Percentiles rank a stretch among this genome's conserved stretches.
These are phyloP conservation scores for Ormia ochracea DNA, from an alignment of 2,888 invertebrate species.

Conservation along the genomic window DNA sequence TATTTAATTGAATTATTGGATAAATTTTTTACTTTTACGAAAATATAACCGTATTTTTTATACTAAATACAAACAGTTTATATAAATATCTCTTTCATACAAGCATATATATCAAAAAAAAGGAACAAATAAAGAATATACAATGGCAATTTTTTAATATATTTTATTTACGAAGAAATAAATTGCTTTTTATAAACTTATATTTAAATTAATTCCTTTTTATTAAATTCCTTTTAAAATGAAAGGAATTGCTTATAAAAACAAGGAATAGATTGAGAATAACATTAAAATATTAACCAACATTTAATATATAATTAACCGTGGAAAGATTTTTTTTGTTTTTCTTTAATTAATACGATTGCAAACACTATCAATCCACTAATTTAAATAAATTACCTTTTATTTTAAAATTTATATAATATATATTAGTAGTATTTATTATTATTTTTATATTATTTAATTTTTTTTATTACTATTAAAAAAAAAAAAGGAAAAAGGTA, in stretches of 20 bases:
- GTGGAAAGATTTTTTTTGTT: background rate
- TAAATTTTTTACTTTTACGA: conserved; percentile 29
- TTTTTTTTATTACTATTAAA: background rate
- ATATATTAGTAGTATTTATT: conserved; percentile 52
- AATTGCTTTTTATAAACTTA: too few relatives aligned
- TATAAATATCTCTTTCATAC: background rate
- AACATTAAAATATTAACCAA: background rate
- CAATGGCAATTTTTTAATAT: conserved; percentile 59
- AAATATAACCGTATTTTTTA: conserved; percentile 43
- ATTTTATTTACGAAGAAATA: conserved; percentile 17
- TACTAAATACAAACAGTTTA: background rate
- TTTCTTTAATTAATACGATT: conserved; percentile 14
- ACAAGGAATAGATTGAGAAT: background rate
- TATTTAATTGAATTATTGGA: conserved; percentile 40
- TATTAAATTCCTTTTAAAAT: conserved; percentile 22
- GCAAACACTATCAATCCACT: conserved; percentile 5
- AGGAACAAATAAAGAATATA: conserved; percentile 37
- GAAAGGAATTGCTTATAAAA: background rate
- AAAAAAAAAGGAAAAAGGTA: conserved; percentile 8
- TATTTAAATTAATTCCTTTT: conserved; percentile 12
- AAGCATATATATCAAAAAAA: conserved; percentile 1
- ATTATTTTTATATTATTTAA: conserved; percentile 8
- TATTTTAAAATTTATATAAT: conserved; percentile 18
- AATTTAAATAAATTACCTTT: conserved; percentile 4
- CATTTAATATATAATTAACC: conserved; percentile 4